These are phyloP conservation scores for Halictus rubicundus DNA, from an alignment of 1,140 invertebrate genomes.

Conservation along the genomic window DNA sequence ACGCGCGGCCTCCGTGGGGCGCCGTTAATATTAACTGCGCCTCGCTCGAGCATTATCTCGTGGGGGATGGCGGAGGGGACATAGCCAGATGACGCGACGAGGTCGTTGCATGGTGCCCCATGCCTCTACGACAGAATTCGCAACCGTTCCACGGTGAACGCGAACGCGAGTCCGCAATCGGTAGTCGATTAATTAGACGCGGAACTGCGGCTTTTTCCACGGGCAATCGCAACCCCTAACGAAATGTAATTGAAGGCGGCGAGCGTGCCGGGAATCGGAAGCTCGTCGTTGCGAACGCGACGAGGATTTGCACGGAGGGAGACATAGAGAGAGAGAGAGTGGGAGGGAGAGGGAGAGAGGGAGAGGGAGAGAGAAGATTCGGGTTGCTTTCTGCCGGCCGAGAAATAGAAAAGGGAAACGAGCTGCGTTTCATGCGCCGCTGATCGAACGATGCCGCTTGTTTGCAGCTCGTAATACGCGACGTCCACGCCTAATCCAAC, in stretches of 20 bases:
- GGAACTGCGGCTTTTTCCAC: constrained; percentile 4
- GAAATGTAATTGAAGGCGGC: constrained; percentile 18
- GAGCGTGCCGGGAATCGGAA: constrained; percentile 10
- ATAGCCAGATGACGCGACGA: constrained; percentile 45
- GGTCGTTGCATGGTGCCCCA: constrained; percentile 2
- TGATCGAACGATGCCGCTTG: neutral
- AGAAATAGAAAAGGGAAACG: neutral
- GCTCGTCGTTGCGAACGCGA: neutral
- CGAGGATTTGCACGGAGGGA: neutral
- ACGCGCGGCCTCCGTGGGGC: constrained; percentile 64
- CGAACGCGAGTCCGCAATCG: constrained; percentile 1
- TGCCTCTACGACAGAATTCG: neutral
- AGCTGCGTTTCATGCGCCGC: neutral
- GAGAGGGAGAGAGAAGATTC: neutral
- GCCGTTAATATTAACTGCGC: constrained; percentile 75
- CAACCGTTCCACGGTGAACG: neutral
- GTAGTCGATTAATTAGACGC: constrained; percentile 13
- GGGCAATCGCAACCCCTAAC: constrained; percentile 1
- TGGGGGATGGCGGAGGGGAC: constrained; percentile 34
- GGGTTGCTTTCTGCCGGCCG: neutral
- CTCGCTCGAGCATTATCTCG: constrained; percentile 62
- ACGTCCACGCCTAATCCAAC: too few relatives aligned
- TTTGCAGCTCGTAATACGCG: neutral
- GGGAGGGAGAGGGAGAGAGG: neutral
- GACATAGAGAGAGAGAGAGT: neutral